Evolutionary conservation across 2,113 vertebrate genomes (phyloP), one percentile per base, ranked within the genome.

Genomic region (Saimiri boliviensis): DNA sequence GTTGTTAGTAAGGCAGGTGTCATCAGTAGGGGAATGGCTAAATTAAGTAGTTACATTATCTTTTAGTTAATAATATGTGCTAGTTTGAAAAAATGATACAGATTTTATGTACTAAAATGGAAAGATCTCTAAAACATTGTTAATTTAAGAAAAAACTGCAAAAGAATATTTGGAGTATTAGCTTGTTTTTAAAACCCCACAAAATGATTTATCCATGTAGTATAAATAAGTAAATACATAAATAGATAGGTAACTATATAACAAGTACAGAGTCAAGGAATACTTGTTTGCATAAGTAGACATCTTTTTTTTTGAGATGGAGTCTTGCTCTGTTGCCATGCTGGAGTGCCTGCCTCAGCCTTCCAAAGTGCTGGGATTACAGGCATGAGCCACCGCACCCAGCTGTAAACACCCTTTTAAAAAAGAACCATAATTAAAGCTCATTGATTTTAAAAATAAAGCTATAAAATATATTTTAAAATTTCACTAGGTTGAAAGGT

Each of bases 221-320:
- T 73, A 58, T 47, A 81, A 52, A 42, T 63, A 10, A 74, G 35
- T 71, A 91, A 73, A 77, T 79, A 11, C 17, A 21, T 73, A 79
- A 32, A 68, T 92, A 84, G 27, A n/a, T 88, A 79, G 52, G 40
- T 66, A 30, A 56, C 40, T 85, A 14, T 40, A 16, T 86, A 81
- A 56, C 8, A 54, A 47, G 32, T 47, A 87, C 32, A 42, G 58
- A 74, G 47, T 83, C 32, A 84, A 80, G 58, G 56, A 94, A 96
- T 25, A 81, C 54, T 56, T 95, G 52, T 66, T 87, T 87, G 27
- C 32, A 58, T 86, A 93, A 90, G 93, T 96, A 86, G 58, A 94
- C 47, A 80, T 63, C 27, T 63, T 63, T 52, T 52, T 52, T 52
- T 52, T 52, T 52, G 52, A 52, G 52, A 52, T 52, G 52, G 52